A percentile compares a stretch with the other conserved stretches of the same genome.
phyloP scores from a whole-genome alignment of 92 coral and sea anemone species.

The Virgularia gustaviana region DNA sequence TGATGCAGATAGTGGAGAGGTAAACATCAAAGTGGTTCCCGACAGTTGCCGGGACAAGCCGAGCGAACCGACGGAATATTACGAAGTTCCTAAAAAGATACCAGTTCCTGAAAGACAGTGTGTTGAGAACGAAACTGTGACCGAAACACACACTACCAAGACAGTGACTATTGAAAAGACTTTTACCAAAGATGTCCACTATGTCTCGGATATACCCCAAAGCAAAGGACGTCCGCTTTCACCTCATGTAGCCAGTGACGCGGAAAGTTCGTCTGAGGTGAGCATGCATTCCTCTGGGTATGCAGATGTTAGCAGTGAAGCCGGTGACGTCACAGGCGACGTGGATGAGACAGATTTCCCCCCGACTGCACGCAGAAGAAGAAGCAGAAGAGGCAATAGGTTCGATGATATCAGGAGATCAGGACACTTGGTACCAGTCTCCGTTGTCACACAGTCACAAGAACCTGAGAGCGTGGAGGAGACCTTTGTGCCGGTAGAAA shows the following conservation, averaged over 20 bases:
- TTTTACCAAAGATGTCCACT: background rate
- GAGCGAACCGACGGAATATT: background rate
- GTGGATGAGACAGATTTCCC: background rate
- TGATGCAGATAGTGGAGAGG: background rate
- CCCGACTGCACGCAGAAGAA: background rate
- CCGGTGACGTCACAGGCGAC: background rate
- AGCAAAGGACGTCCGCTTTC: background rate
- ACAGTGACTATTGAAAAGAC: constrained; percentile 30
- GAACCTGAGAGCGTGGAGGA: too few relatives aligned
- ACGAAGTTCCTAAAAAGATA: background rate
- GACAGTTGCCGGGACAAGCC: background rate
- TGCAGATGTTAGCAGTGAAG: constrained; percentile 20
- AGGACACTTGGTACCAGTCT: constrained; percentile 18
- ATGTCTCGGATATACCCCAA: background rate
- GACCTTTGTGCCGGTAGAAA: too few relatives aligned
- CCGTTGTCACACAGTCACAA: constrained; percentile 4
- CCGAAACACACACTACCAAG: constrained; percentile 22
- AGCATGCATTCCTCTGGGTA: constrained; percentile 16
- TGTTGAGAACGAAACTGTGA: background rate
- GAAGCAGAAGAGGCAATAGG: constrained; percentile 28
- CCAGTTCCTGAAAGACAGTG: constrained; percentile 7
- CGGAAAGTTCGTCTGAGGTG: constrained; percentile 30
- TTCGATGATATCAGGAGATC: constrained; percentile 32
- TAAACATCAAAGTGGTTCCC: background rate
- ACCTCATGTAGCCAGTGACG: constrained; percentile 3